A percentile compares a stretch with the other conserved stretches of the same genome.
These are phyloP conservation scores for Cerastoderma edule DNA, from an alignment of 2,888 invertebrate genomes.

Conservation along the genomic window DNA sequence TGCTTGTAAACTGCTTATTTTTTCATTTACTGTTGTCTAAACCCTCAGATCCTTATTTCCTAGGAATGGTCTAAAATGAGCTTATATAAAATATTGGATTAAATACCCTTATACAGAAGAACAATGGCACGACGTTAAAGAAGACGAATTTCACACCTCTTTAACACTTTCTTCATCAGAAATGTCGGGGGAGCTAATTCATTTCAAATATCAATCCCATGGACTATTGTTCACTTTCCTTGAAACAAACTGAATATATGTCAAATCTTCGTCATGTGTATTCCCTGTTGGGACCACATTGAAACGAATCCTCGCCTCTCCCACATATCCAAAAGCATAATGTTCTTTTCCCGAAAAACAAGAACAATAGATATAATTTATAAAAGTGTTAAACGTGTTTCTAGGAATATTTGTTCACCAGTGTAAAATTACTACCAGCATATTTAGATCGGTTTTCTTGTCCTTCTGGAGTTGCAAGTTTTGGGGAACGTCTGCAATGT, in stretches of 20 bases:
- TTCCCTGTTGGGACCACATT: conserved; percentile 10
- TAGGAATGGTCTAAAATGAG: too few species aligned
- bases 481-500: not conserved
- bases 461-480: not conserved
- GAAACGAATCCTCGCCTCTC: not conserved
- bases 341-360: conserved; percentile 7
- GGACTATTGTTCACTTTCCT: conserved; percentile 8
- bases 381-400: not conserved
- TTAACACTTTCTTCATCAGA: conserved; percentile 21
- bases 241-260: conserved; percentile 13
- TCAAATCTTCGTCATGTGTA: conserved; percentile 21
- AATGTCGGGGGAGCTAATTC: conserved; percentile 17
- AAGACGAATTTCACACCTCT: conserved; percentile 13
- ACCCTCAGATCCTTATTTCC: too few species aligned
- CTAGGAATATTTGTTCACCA: not conserved
- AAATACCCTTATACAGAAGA: too few species aligned
- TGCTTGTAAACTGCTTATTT: too few species aligned
- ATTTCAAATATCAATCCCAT: conserved; percentile 22
- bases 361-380: conserved; percentile 1
- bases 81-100: too few species aligned
- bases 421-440: conserved; percentile 56
- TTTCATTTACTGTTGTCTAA: too few species aligned
- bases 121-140: too few species aligned
- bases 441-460: conserved; percentile 32
- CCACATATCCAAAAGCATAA: not conserved